Percentiles rank a stretch among this genome's conserved stretches.
These are phyloP conservation scores for Exephanes ischioxanthus DNA, from an alignment of 2,888 invertebrate genomes.

Conservation along the genomic window DNA sequence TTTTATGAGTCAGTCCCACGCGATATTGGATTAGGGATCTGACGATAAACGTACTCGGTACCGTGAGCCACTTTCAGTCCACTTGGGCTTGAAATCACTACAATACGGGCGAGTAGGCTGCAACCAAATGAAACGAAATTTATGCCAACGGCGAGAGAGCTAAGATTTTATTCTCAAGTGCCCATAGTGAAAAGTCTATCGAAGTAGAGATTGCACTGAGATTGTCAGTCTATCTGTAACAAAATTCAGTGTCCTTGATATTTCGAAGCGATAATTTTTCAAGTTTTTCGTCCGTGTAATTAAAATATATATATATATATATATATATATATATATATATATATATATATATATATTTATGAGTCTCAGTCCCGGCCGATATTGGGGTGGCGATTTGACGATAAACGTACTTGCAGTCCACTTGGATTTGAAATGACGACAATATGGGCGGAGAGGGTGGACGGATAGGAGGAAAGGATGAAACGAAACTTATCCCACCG, in stretches of 20 bases:
- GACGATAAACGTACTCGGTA: conserved; percentile 32
- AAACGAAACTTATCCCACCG: conserved; percentile 21
- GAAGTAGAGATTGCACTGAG: no score
- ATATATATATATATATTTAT: no score
- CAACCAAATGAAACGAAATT: no score
- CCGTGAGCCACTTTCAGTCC: conserved; percentile 56
- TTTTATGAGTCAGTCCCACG: no score
- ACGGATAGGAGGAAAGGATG: no score
- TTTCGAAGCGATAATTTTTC: no score
- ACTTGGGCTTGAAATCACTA: conserved; percentile 22
- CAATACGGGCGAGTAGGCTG: no score
- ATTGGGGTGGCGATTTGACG: background rate
- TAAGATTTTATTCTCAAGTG: background rate
- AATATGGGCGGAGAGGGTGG: no score
- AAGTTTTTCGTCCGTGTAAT: background rate
- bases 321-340: no score
- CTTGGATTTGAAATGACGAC: conserved; percentile 25
- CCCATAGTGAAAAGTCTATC: background rate
- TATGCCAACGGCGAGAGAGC: no score
- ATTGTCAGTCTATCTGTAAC: background rate
- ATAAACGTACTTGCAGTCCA: conserved; percentile 55
- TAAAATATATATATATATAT: no score
- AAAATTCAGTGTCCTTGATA: background rate
- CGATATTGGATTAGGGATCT: background rate
- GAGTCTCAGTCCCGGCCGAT: no score